Evolutionary conservation across 1,140 invertebrate species (phyloP).

Genomic region (Psix sp.): DNA sequence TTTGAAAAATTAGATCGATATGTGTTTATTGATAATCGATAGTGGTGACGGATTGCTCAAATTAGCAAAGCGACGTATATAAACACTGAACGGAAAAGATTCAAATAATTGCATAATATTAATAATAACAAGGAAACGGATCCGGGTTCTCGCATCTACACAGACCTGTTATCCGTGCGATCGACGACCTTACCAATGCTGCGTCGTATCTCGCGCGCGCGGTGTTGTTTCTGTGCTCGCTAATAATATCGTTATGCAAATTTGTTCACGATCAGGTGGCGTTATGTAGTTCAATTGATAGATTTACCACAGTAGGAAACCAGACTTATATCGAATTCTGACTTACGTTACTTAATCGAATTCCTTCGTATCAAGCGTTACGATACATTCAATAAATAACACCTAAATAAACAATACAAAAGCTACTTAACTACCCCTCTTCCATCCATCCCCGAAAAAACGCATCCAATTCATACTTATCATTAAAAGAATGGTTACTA

Average conservation of each 20-base stretch:
- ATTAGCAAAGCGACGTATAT: too few species aligned
- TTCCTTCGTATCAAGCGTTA: conserved; percentile 1
- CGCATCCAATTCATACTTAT: too few species aligned
- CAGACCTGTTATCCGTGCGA: conserved; percentile 58
- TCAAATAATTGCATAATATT: conserved; percentile 69
- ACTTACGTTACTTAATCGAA: not conserved
- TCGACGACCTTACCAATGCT: conserved; percentile 63
- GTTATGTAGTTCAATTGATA: conserved; percentile 22
- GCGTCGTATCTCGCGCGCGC: conserved; percentile 54
- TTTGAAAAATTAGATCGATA: too few species aligned
- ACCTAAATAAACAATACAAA: too few species aligned
- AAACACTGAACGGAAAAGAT: conserved; percentile 37
- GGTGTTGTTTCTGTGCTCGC: conserved; percentile 60
- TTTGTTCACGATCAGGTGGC: conserved; percentile 54
- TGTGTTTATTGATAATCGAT: too few species aligned
- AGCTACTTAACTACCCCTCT: too few species aligned
- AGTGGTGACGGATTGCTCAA: too few species aligned
- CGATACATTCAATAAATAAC: too few species aligned
- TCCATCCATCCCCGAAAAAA: too few species aligned
- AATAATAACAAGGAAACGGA: conserved; percentile 66
- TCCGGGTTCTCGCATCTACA: conserved; percentile 57
- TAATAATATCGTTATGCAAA: conserved; percentile 73
- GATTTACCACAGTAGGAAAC: conserved; percentile 39
- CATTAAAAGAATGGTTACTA: too few species aligned
- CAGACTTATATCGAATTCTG: conserved; percentile 26